Base-by-base conservation (phyloP, 1,140 invertebrate genomes). In the Phymorhynchus buccinoides region DNA sequence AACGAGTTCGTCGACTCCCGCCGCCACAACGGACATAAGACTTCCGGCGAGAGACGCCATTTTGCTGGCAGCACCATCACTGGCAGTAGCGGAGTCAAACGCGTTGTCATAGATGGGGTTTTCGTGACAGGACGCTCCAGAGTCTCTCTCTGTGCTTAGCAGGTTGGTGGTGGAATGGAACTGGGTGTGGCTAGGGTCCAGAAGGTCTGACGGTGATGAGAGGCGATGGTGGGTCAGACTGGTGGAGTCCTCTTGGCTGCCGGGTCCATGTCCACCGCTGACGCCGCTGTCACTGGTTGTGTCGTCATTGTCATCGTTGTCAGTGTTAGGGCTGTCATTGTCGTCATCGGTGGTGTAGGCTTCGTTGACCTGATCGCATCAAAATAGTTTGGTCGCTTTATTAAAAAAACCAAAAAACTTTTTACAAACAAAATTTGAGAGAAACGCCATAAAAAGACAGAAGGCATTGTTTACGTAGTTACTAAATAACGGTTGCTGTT, bases 241-340 rank as follows among this genome's bases (percentile, higher is more conserved):
- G 32, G 41, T 48, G 2, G 73, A 32, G 75, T 79, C 84, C 56
- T 82, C 83, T 30, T 32, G 35, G 27, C 68, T 75, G 52, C 83
- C 48, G 62, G 30, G 22, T 27, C 81, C 71, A 66, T 86, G 73
- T 1, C 68, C 84, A n/a, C 83, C 85, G 78, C 87, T 85, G 22
- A 84, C 77, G 79, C 86, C 86, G 85, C 86, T 85, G 82, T 77
- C 85, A n/a, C n/a, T n/a, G n/a, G n/a, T n/a, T n/a, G n/a, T n/a
- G n/a, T n/a, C n/a, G n/a, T n/a, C n/a, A 30, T 78, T 77, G 71
- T 81, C 84, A 73, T 73, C 66, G 68, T 32, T 73, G 78, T 71
- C 83, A n/a, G n/a, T n/a, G n/a, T n/a, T n/a, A n/a, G n/a, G n/a
- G 41, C 32, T 56, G 37, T 52, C 81, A 7, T 35, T 48, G 42